phyloP scores from a whole-genome alignment of 2,113 vertebrate genomes.

The Pandion haliaetus region DNA sequence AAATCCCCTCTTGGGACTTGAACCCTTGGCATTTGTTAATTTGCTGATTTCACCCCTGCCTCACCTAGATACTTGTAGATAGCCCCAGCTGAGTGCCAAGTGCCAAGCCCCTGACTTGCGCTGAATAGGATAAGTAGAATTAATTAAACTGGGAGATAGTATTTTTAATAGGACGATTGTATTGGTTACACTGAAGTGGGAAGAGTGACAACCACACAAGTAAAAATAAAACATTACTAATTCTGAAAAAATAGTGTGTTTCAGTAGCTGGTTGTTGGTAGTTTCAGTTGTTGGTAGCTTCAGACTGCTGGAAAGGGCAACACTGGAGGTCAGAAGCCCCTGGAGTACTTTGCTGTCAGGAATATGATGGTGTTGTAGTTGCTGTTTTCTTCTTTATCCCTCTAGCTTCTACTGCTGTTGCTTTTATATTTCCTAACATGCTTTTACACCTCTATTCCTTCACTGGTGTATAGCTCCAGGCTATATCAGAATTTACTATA shows the following conservation, averaged over 20 bases:
- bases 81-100: neutral
- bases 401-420: neutral
- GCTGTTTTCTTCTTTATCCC: neutral
- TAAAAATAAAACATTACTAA: neutral
- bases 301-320: neutral
- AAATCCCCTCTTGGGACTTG: neutral
- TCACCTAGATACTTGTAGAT: neutral
- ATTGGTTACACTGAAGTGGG: neutral
- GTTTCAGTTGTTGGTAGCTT: neutral
- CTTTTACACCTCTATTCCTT: neutral
- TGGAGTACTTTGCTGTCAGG: neutral
- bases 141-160: neutral
- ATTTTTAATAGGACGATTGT: neutral
- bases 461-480: neutral
- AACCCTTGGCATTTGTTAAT: neutral
- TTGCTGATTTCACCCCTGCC: neutral
- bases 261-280: neutral
- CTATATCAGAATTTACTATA: neutral
- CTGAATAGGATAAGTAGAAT: neutral
- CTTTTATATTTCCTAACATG: neutral
- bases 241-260: neutral
- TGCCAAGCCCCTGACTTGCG: neutral
- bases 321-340: neutral
- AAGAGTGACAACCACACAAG: neutral
- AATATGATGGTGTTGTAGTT: neutral